Base-by-base conservation (phyloP, 2,888 invertebrate genomes). In the Spilosoma lubricipeda region DNA sequence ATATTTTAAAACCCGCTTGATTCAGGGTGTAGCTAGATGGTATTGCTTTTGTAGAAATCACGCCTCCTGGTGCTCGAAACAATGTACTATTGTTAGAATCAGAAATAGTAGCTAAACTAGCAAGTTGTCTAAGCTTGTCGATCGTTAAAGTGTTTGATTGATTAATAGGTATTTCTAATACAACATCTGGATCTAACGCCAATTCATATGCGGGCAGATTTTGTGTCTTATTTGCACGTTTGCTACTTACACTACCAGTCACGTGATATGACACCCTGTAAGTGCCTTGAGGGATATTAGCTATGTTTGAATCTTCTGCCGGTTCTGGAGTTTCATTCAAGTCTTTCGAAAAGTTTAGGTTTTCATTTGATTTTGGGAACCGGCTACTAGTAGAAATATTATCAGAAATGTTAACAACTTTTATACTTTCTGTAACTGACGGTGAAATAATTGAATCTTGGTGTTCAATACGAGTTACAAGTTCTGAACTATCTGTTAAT, bases 1-100 rank as follows among this genome's bases (percentile, higher is more conserved):
- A 89, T 80, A 97, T 96, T 87, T 97, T 96, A 75, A 97, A 96
- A 2, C 97, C 97, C 66, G 97, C 97, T 76, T 97, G 96, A 88
- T 97, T 97, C 33, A 97, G 88, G 0, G 96, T 96, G 82, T 96
- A 97, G 85, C 96, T 96, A 1, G 96, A 96, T 30, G 96, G 96
- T 76, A 97, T 96, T 7, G 96, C 96, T 93, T 97, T 97, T 20
- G 96, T 96, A 27, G 96, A 96, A 85, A 96, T 96, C 33, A 96
- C 91, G 71, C 95, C 93, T 48, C 96, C 96, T 20, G 94, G 94
- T 42, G 93, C 85, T 63, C 93, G 93, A 92, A 95, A 95, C 85
- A 95, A 92, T 66, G 95, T 96, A 36, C 94, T 93, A 81, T 96
- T 96, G 80, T 94, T 94, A 52, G 91, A 93, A 88, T 96, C 94